phyloP scores from a whole-genome alignment of 23 tunicate species.

The Ascidia mentula region DNA sequence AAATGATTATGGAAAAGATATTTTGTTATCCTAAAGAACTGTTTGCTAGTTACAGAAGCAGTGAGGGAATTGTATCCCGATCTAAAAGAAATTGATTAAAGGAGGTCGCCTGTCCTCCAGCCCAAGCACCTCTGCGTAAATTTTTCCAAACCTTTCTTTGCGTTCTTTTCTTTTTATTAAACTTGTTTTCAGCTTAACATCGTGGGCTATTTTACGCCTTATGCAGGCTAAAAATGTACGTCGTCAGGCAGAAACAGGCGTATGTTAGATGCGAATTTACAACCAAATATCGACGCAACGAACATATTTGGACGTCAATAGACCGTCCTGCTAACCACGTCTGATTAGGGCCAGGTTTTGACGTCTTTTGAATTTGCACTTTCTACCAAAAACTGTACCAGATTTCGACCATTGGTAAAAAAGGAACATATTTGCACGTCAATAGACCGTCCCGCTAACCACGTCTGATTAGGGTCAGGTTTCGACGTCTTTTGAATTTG shows the following conservation, averaged over 20 bases:
- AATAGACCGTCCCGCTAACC: neutral
- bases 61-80: neutral
- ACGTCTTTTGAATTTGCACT: constrained; percentile 12
- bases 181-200: neutral
- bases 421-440: neutral
- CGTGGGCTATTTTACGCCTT: neutral
- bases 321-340: neutral
- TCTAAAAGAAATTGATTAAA: neutral
- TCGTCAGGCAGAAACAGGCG: neutral
- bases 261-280: neutral
- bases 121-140: neutral
- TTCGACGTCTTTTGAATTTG: constrained; percentile 5
- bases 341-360: neutral
- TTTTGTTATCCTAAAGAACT: neutral
- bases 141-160: neutral
- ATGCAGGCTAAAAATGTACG: neutral
- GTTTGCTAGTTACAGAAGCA: neutral
- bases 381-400: too few species aligned
- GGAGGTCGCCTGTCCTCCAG: constrained; percentile 2
- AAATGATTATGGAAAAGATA: neutral
- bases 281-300: neutral
- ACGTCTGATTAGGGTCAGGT: neutral
- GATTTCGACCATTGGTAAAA: constrained; percentile 1
- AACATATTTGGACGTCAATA: neutral
- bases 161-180: neutral